These are phyloP conservation scores for Schmidtea mediterranea DNA, from an alignment of 1,140 invertebrate genomes.

Conservation along the genomic window DNA sequence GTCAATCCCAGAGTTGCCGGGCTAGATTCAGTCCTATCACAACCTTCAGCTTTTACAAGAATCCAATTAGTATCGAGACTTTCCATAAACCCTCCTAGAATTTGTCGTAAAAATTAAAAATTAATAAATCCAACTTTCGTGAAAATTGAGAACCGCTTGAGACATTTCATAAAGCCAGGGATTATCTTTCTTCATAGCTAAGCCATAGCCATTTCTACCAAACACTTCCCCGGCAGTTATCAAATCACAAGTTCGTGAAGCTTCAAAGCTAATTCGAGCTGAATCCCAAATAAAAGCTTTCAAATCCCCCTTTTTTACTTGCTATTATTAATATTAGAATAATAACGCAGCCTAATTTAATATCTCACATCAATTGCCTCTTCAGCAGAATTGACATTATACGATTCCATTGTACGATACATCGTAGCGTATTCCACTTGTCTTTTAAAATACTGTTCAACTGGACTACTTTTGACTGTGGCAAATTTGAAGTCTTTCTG, in stretches of 20 bases:
- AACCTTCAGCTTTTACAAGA: constrained; percentile 36
- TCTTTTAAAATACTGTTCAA: constrained; percentile 35
- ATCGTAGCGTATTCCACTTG: constrained; percentile 73
- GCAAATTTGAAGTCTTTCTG: constrained; percentile 93
- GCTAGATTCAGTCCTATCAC: constrained; percentile 70
- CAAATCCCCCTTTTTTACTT: constrained; percentile 40
- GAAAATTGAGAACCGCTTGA: constrained; percentile 66
- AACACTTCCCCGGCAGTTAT: constrained; percentile 89
- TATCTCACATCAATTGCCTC: constrained; percentile 49
- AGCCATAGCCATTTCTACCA: constrained; percentile 80
- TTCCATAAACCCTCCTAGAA: constrained; percentile 82
- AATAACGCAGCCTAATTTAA: constrained; percentile 7
- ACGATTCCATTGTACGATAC: constrained; percentile 92
- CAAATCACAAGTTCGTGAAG: constrained; percentile 78
- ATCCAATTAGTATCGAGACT: constrained; percentile 83
- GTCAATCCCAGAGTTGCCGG: constrained; percentile 79
- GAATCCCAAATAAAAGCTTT: constrained; percentile 99
- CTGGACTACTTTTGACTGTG: constrained; percentile 70
- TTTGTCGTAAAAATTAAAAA: neutral
- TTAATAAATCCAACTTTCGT: constrained; percentile 47
- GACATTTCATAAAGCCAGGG: constrained; percentile 81
- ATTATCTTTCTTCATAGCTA: constrained; percentile 72
- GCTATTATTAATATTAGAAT: constrained; percentile 9
- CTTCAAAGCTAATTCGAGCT: constrained; percentile 81
- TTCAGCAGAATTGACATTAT: constrained; percentile 51